A percentile compares a stretch with the other conserved stretches of the same genome.
These are phyloP conservation scores for Poeciliopsis retropinna DNA, from an alignment of 2,113 vertebrate species.

Conservation along the genomic window DNA sequence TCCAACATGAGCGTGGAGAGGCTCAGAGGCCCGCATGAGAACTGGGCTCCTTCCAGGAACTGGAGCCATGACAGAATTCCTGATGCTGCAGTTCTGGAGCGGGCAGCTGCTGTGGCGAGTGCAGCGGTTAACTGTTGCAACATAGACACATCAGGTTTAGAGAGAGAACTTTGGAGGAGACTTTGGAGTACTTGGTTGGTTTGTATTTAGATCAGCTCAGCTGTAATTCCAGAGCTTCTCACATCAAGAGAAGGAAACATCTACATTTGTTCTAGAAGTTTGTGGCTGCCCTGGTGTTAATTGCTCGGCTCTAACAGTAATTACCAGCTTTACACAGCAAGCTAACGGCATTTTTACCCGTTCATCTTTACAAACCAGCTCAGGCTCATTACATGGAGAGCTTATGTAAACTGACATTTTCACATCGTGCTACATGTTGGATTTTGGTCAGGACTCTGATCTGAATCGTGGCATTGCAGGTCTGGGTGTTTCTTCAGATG, in stretches of 20 bases:
- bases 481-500: too few species aligned
- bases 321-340: too few species aligned
- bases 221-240: constrained; percentile 45
- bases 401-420: too few species aligned
- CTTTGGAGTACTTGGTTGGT: constrained; percentile 37
- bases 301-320: too few species aligned
- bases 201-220: constrained; percentile 61
- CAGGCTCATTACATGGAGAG: too few species aligned
- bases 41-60: constrained; percentile 67
- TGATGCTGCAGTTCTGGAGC: constrained; percentile 62
- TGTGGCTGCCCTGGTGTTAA: constrained; percentile 32
- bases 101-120: constrained; percentile 68
- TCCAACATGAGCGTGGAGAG: constrained; percentile 66
- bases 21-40: constrained; percentile 56
- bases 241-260: constrained; percentile 22
- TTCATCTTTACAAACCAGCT: too few species aligned
- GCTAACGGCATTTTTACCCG: too few species aligned
- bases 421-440: too few species aligned
- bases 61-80: constrained; percentile 74
- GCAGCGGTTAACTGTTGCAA: constrained; percentile 52
- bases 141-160: constrained; percentile 61
- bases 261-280: background rate
- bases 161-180: constrained; percentile 44
- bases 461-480: too few species aligned
- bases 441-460: too few species aligned